Base-by-base conservation (phyloP, 2,888 invertebrate species). In the Hydropsyche betteni region DNA sequence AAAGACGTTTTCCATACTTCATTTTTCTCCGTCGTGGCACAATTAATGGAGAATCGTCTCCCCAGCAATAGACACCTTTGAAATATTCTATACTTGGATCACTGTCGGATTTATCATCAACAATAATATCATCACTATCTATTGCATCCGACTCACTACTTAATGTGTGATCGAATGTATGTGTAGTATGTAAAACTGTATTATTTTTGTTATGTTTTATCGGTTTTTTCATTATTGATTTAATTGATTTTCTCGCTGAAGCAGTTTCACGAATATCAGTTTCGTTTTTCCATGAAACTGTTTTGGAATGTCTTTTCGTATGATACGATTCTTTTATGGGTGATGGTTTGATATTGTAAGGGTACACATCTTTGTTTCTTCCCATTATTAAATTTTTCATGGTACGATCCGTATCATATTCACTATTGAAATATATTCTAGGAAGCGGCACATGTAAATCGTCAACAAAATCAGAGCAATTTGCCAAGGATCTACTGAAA, bases 261-360 rank as follows among this genome's bases (percentile, higher is more conserved):
- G 69, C 16, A 24, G 8, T 34, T 5, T 61, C 10, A 14, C 44
- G 50, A 36, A n/a, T 50, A 16, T 76, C 72, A n/a, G 1, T 33
- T 5, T 68, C 74, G 3, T 36, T 12, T 52, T 78, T 78, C 79
- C 79, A 79, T 5, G 79, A 69, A 12, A 79, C 79, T n/a, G 79
- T 61, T 74, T 79, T 79, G 5, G 75, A 24, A 8, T 6, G 64
- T 33, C 61, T 72, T 44, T 36, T 78, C 38, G 44, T 73, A n/a
- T 55, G 33, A 16, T 6, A 33, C 14, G 24, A 12, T 14, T 70
- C 68, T 44, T 72, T 77, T 51, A 69, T 78, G 2, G 87, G 87
- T 51, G 87, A 87, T 51, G 87, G 76, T 68, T 84, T 81, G 78
- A 87, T 84, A 77, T 87, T 87, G 75, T 87, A 88, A 0, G 88